These are phyloP conservation scores for Symphodus melops DNA, from an alignment of 2,113 vertebrate genomes.

Conservation along the genomic window DNA sequence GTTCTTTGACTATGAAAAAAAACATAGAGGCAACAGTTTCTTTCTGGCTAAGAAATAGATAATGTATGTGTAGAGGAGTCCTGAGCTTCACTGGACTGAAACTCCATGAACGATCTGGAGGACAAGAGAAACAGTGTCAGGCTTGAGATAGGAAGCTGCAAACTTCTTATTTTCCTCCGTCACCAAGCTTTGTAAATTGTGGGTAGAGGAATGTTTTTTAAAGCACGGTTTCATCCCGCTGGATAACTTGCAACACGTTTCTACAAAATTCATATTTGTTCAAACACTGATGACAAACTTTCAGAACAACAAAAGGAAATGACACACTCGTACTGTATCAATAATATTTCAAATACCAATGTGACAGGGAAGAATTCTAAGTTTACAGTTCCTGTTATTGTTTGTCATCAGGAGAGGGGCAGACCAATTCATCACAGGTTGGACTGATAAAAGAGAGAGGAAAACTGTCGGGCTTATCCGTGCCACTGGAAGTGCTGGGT, in stretches of 20 bases:
- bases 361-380: slow-evolving; percentile 72
- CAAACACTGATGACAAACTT: slow-evolving; percentile 11
- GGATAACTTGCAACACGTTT: not conserved
- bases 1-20: no score
- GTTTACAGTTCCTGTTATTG: slow-evolving; percentile 86
- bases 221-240: not conserved
- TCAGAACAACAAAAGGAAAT: slow-evolving; percentile 63
- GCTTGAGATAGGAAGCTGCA: no score
- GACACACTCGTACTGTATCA: slow-evolving; percentile 54
- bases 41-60: no score
- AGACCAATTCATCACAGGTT: slow-evolving; percentile 76
- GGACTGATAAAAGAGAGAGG: slow-evolving; percentile 74
- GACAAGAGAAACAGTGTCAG: no score
- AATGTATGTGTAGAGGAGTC: not conserved
- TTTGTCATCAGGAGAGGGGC: slow-evolving; percentile 78
- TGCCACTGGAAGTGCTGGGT: slow-evolving; percentile 68
- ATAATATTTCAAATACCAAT: slow-evolving; percentile 73
- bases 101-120: no score
- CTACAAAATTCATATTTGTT: slow-evolving; percentile 10
- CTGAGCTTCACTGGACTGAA: no score
- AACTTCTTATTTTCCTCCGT: not conserved
- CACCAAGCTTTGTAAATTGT: not conserved
- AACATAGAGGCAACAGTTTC: no score
- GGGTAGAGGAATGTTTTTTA: not conserved
- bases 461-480: slow-evolving; percentile 74